phyloP scores from a whole-genome alignment of 2,888 invertebrate genomes.

The Chrysina gloriosa region DNA sequence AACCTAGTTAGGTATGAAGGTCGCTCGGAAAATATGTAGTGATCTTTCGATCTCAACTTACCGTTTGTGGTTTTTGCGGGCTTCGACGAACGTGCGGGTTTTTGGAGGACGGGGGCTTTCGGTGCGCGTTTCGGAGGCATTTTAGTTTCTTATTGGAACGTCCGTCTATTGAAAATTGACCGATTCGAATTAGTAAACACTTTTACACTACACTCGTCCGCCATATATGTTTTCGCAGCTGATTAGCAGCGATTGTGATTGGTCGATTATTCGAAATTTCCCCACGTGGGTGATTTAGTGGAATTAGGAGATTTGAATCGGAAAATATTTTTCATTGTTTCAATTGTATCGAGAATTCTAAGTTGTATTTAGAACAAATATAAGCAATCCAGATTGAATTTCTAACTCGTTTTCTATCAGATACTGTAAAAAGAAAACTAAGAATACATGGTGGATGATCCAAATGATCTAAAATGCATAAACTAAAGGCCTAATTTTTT shows the following conservation, averaged over 20 bases:
- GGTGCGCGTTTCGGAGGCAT: constrained; percentile 47
- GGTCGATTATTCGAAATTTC: constrained; percentile 33
- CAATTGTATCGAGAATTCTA: too few species aligned
- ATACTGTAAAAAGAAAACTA: too few species aligned
- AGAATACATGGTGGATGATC: too few species aligned
- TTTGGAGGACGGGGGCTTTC: constrained; percentile 44
- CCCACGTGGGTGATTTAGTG: constrained; percentile 30
- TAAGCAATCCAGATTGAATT: too few species aligned
- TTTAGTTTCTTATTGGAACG: constrained; percentile 35
- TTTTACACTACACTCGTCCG: constrained; percentile 39
- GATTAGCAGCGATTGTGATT: constrained; percentile 38
- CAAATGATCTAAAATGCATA: too few species aligned
- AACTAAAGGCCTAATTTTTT: too few species aligned
- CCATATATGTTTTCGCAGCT: constrained; percentile 43
- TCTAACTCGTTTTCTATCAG: too few species aligned
- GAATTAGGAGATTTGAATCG: not conserved
- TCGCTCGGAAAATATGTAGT: not conserved
- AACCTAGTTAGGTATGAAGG: constrained; percentile 21
- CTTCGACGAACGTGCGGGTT: constrained; percentile 43
- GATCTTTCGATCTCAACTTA: constrained; percentile 19
- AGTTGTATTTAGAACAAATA: too few species aligned
- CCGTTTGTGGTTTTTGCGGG: constrained; percentile 40
- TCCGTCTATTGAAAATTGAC: constrained; percentile 15
- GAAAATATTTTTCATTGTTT: not conserved
- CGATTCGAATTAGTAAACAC: constrained; percentile 38